A percentile compares a stretch with the other conserved stretches of the same genome.
Evolutionary conservation across 2,888 invertebrate species (phyloP).

Genomic region (Cosmorhoe ocellata): DNA sequence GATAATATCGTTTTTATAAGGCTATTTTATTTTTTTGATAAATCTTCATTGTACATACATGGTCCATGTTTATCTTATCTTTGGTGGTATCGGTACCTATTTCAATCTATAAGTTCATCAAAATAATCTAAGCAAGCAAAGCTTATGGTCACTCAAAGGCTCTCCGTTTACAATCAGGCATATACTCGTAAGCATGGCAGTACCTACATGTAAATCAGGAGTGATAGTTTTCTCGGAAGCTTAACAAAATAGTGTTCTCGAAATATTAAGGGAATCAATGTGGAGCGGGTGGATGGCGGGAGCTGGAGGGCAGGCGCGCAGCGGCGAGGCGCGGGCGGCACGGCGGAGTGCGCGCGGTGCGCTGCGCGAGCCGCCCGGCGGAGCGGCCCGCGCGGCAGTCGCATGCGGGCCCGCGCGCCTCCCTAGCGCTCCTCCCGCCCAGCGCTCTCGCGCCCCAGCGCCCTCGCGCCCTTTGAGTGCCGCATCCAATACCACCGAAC

Average conservation of each 20-base stretch:
- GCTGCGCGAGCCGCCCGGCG: slow-evolving; percentile 20
- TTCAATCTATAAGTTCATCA: too few species aligned
- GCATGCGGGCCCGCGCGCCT: slow-evolving; percentile 76
- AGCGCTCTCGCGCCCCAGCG: slow-evolving; percentile 60
- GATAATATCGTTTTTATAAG: too few species aligned
- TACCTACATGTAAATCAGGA: not conserved
- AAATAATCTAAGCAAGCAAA: too few species aligned
- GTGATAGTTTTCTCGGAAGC: slow-evolving; percentile 16
- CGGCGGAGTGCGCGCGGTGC: slow-evolving; percentile 26
- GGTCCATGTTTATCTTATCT: too few species aligned
- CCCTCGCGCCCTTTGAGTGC: slow-evolving; percentile 49
- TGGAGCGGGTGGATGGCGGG: slow-evolving; percentile 42
- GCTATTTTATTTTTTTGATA: too few species aligned
- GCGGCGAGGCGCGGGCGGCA: slow-evolving; percentile 33
- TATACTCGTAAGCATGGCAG: not conserved
- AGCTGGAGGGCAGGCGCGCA: slow-evolving; percentile 45
- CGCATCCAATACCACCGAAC: slow-evolving; percentile 50
- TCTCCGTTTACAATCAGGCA: not conserved
- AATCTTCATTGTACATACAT: too few species aligned
- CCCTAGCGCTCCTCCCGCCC: slow-evolving; percentile 53
- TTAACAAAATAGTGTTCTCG: slow-evolving; percentile 31
- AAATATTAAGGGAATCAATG: slow-evolving; percentile 41
- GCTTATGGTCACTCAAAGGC: too few species aligned
- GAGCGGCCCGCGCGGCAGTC: slow-evolving; percentile 65
- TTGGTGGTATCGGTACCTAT: too few species aligned